phyloP scores from a whole-genome alignment of 2,888 invertebrate genomes.

The Kryphioiulus occultus region DNA sequence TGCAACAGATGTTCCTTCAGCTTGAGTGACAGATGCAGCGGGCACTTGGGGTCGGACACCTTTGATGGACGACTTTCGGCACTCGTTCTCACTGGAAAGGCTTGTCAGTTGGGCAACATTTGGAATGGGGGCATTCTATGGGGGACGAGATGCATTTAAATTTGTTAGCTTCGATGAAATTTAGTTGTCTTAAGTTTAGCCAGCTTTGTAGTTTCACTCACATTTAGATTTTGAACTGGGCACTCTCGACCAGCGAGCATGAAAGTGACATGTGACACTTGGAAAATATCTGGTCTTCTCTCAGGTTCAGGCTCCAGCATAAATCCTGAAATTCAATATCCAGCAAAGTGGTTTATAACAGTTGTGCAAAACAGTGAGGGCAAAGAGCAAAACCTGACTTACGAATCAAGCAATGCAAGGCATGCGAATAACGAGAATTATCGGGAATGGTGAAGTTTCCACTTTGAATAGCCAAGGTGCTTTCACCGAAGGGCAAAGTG shows the following conservation, averaged over 20 bases:
- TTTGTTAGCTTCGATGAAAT: neutral
- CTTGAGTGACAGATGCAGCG: slow-evolving; percentile 53
- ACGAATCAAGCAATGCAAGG: slow-evolving; percentile 78
- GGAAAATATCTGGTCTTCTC: slow-evolving; percentile 84
- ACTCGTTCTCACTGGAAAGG: slow-evolving; percentile 76
- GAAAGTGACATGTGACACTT: slow-evolving; percentile 79
- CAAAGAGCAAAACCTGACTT: slow-evolving; percentile 59
- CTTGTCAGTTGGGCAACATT: slow-evolving; percentile 71
- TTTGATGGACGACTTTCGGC: slow-evolving; percentile 66
- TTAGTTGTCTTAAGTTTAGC: neutral
- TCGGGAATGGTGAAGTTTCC: slow-evolving; percentile 86
- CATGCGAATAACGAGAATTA: slow-evolving; percentile 75
- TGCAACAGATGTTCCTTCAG: slow-evolving; percentile 74
- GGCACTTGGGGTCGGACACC: slow-evolving; percentile 63
- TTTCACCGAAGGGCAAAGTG: slow-evolving; percentile 88
- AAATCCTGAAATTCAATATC: slow-evolving; percentile 66
- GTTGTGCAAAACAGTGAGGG: neutral
- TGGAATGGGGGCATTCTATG: slow-evolving; percentile 73
- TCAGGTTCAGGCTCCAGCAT: slow-evolving; percentile 86
- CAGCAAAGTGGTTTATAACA: neutral
- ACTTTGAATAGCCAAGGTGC: slow-evolving; percentile 89
- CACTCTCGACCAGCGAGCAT: slow-evolving; percentile 74
- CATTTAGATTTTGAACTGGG: slow-evolving; percentile 80
- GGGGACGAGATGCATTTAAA: slow-evolving; percentile 48
- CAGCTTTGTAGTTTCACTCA: slow-evolving; percentile 13